Percentiles rank a stretch among this genome's conserved stretches.
phyloP scores from a whole-genome alignment of 1,140 invertebrate species.

The Drosophila bocki region DNA sequence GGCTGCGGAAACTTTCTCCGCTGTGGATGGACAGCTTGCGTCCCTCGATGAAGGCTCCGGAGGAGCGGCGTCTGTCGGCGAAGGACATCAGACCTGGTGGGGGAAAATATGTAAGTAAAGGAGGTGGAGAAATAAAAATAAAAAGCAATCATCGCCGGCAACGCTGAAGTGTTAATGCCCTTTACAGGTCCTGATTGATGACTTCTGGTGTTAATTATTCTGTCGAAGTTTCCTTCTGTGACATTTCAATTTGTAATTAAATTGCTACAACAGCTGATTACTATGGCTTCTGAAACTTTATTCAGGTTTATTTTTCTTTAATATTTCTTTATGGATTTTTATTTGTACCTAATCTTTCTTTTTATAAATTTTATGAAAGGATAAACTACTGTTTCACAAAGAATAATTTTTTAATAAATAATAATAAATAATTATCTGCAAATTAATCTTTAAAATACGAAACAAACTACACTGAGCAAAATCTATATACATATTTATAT shows the following conservation, averaged over 20 bases:
- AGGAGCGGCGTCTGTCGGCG: slow-evolving; percentile 83
- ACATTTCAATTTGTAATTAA: slow-evolving; percentile 9
- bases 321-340: not conserved
- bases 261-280: not conserved
- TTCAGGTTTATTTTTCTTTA: not conserved
- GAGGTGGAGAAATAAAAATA: slow-evolving; percentile 36
- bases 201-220: slow-evolving; percentile 1
- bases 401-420: not conserved
- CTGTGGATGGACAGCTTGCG: slow-evolving; percentile 83
- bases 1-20: slow-evolving; percentile 84
- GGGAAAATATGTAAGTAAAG: not conserved
- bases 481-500: too few relatives aligned
- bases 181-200: slow-evolving; percentile 35
- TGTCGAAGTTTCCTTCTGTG: not conserved
- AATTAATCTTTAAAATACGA: not conserved
- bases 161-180: slow-evolving; percentile 30
- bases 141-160: slow-evolving; percentile 19
- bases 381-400: not conserved
- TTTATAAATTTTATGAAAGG: not conserved
- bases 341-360: not conserved
- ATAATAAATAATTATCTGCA: not conserved
- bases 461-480: not conserved
- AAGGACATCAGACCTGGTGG: slow-evolving; percentile 82
- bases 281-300: not conserved
- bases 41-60: slow-evolving; percentile 81